Base-by-base conservation (phyloP, 2,888 invertebrate genomes). In the Nomada ferruginata region DNA sequence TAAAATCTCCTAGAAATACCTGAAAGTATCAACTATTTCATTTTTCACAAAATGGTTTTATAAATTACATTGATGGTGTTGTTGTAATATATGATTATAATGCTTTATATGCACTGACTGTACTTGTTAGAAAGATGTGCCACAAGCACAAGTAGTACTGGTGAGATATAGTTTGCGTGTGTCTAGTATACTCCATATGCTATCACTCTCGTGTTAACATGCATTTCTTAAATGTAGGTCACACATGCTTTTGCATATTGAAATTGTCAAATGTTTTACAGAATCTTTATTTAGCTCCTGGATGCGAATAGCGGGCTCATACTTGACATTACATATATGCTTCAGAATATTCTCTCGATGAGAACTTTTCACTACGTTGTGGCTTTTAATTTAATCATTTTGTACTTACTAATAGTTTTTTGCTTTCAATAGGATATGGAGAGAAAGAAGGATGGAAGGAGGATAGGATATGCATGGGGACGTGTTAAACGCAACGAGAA, bases 391-490 rank as follows among this genome's bases (percentile, higher is more conserved):
- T 86, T 89, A 64, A 87, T 91, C 75, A 87, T 90, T 91, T 90
- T 90, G 85, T 90, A 92, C 90, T 91, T 92, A 93, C 93, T 93
- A 93, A 93, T 93, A 93, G 93, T 89, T 91, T 93, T 93, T 93
- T 93, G 92, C 92, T 93, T 93, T 93, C 87, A 93, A 90, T 93
- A 93, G 93, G 92, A 88, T 90, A 85, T 91, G 91, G 88, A 90
- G 85, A 87, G 85, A 88, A 84, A 89, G 87, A 90, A 89, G 90
- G 91, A 91, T 88, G 90, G 88, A 92, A 91, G 92, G 91, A 91
- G 91, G 91, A 91, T 92, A 92, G 92, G 91, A 92, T 92, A 90
- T 93, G 92, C 92, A 92, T 93, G 92, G 91, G 91, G 89, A 91
- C 90, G 89, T 91, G 90, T 92, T 91, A 89, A 91, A 92, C 90